Evolutionary conservation across 2,797 vertebrate species (phyloP).

Genomic region (Luscinia luscinia): DNA sequence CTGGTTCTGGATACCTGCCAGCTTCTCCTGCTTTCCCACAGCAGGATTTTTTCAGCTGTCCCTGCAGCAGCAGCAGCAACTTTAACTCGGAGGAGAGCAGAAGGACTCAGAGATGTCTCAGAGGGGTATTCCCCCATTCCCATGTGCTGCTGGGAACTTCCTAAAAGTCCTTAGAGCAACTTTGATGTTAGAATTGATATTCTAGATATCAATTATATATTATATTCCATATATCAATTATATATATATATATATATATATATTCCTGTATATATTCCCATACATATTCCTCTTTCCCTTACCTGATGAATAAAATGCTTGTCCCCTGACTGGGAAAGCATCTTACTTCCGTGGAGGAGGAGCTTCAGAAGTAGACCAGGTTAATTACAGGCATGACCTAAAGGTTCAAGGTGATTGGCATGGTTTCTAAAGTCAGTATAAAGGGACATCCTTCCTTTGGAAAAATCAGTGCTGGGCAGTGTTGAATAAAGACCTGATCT

Average conservation of each 20-base stretch:
- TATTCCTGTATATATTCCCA: background rate
- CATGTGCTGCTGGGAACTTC: background rate
- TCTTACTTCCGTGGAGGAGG: background rate
- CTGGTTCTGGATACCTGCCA: constrained; percentile 49
- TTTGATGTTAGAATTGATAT: background rate
- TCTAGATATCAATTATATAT: background rate
- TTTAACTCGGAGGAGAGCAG: background rate
- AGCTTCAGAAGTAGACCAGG: background rate
- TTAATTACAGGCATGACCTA: background rate
- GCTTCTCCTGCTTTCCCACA: constrained; percentile 30
- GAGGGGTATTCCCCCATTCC: background rate
- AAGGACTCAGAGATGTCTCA: background rate
- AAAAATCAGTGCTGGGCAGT: background rate
- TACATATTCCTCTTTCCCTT: background rate
- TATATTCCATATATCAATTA: background rate
- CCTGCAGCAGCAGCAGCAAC: background rate
- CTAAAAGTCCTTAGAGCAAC: background rate
- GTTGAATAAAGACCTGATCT: background rate
- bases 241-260: background rate
- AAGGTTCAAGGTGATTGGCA: background rate
- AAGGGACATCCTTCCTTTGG: background rate
- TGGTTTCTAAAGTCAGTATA: background rate
- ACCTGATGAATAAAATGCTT: background rate
- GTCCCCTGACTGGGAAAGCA: background rate
- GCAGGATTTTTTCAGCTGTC: constrained; percentile 31